These are phyloP conservation scores for Pandemis cinnamomeana DNA, from an alignment of 2,888 invertebrate species.

Conservation along the genomic window DNA sequence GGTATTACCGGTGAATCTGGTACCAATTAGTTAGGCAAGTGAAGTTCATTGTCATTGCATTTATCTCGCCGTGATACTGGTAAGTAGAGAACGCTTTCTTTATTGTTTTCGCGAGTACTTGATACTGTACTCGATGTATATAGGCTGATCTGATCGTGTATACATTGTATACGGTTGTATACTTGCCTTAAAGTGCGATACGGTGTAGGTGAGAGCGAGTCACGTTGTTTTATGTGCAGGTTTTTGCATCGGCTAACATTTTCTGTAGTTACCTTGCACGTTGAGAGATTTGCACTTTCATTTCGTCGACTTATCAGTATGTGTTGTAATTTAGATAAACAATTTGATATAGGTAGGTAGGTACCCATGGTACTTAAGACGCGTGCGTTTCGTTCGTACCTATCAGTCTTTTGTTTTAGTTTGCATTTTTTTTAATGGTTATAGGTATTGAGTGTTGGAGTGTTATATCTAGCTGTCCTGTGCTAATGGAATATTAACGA, in stretches of 20 bases:
- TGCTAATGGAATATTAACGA: background rate
- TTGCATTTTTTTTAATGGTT: background rate
- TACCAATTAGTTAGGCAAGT: slow-evolving; percentile 65
- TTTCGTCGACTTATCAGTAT: slow-evolving; percentile 34
- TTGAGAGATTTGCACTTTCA: slow-evolving; percentile 38
- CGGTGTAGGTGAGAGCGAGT: slow-evolving; percentile 48
- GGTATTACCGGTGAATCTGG: slow-evolving; percentile 59
- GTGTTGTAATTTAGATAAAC: slow-evolving; percentile 38
- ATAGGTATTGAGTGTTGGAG: background rate
- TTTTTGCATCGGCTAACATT: slow-evolving; percentile 27
- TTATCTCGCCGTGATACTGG: slow-evolving; percentile 75
- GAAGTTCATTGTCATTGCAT: slow-evolving; percentile 71
- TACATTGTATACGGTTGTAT: slow-evolving; percentile 9
- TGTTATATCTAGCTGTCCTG: background rate
- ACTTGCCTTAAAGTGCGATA: slow-evolving; percentile 11
- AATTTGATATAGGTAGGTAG: slow-evolving; percentile 20
- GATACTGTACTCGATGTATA: background rate
- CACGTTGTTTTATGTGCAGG: slow-evolving; percentile 42
- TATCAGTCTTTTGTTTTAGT: background rate
- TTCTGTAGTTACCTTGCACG: slow-evolving; percentile 13
- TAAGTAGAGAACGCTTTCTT: slow-evolving; percentile 62
- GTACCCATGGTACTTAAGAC: background rate
- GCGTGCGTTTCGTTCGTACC: background rate
- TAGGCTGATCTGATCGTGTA: background rate
- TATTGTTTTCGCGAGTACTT: slow-evolving; percentile 55